A percentile compares a stretch with the other conserved stretches of the same genome.
Evolutionary conservation across 2,888 invertebrate genomes (phyloP).

Genomic region (Phyllotreta striolata): DNA sequence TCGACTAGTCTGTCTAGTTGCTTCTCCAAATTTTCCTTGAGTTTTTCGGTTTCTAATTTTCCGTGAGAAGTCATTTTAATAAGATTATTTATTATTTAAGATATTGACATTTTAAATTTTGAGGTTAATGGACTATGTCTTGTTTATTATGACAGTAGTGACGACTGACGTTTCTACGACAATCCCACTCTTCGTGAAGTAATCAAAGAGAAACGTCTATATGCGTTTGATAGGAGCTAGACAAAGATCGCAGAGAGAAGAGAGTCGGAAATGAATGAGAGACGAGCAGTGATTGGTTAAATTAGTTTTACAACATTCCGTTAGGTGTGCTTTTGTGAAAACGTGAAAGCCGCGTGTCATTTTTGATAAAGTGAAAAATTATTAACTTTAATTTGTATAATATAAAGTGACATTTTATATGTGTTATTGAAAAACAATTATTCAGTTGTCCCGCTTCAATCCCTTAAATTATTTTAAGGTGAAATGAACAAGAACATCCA

Average conservation of each 20-base stretch:
- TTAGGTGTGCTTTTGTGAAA: constrained; percentile 58
- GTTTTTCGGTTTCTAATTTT: constrained; percentile 68
- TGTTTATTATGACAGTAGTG: constrained; percentile 47
- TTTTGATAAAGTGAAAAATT: constrained; percentile 55
- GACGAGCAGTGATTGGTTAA: constrained; percentile 38
- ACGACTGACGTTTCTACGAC: constrained; percentile 42
- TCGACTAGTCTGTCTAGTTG: constrained; percentile 74
- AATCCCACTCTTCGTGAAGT: constrained; percentile 20
- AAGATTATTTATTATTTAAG: constrained; percentile 23
- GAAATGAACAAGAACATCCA: constrained; percentile 36
- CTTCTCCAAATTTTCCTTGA: constrained; percentile 71
- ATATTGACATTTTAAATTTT: constrained; percentile 54
- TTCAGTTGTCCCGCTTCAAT: constrained; percentile 43
- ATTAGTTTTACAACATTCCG: constrained; percentile 53
- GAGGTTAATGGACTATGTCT: constrained; percentile 41
- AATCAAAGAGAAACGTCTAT: constrained; percentile 28
- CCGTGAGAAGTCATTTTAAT: constrained; percentile 61
- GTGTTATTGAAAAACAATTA: constrained; percentile 46
- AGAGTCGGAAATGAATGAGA: constrained; percentile 20
- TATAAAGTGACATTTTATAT: constrained; percentile 58
- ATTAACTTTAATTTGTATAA: constrained; percentile 57
- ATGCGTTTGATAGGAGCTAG: constrained; percentile 2
- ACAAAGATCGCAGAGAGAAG: constrained; percentile 25
- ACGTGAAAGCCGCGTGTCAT: constrained; percentile 64
- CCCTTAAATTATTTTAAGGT: constrained; percentile 40